A percentile compares a stretch with the other conserved stretches of the same genome.
These are phyloP conservation scores for Ailuropoda melanoleuca DNA, from an alignment of 2,113 vertebrate species.

Conservation along the genomic window DNA sequence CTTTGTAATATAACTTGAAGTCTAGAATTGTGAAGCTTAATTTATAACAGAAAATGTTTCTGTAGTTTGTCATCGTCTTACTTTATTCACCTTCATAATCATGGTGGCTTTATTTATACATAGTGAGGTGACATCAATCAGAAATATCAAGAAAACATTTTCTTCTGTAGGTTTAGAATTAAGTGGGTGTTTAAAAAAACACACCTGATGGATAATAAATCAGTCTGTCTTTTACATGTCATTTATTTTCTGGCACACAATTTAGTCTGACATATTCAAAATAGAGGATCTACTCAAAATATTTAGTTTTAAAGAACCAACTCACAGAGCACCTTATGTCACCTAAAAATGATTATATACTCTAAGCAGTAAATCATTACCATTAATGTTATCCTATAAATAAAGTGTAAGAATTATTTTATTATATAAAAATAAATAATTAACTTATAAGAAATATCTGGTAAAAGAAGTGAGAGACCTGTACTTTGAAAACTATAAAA, in stretches of 20 bases:
- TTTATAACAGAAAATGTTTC: neutral
- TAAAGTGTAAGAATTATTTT: conserved; percentile 32
- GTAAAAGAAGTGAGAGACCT: neutral
- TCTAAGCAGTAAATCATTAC: neutral
- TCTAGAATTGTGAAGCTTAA: neutral
- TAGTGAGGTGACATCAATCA: neutral
- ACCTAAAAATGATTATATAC: neutral
- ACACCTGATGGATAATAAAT: neutral
- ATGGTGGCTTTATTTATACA: neutral
- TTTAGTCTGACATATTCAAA: neutral
- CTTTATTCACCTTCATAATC: neutral
- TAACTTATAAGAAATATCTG: neutral
- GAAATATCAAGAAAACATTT: neutral
- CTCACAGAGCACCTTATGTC: neutral
- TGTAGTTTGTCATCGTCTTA: neutral
- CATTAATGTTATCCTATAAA: neutral
- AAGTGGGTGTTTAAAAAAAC: neutral
- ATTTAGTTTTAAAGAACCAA: neutral
- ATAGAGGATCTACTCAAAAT: neutral
- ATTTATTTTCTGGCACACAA: neutral
- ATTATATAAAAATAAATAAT: neutral
- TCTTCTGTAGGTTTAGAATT: neutral
- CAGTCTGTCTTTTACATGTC: neutral
- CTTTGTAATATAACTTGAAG: neutral
- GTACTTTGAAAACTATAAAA: neutral